Conservation (phyloP, 1,140 invertebrate genomes). For the Drosophila tristis region DNA sequence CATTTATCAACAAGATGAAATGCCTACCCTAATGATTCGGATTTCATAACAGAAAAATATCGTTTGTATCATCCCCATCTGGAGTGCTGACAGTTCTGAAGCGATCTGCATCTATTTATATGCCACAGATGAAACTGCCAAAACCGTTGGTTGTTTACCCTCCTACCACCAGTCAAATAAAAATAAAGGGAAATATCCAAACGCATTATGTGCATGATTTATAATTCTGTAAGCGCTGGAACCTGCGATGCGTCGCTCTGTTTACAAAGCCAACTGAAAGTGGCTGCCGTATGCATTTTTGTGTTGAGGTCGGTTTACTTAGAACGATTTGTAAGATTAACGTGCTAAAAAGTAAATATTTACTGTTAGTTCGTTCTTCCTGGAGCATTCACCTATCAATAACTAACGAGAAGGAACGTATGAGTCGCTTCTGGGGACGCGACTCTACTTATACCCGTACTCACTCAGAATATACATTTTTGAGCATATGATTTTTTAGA, state of each 20-base stretch:
- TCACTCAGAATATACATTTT: no score
- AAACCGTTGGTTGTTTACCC: constrained; percentile 69
- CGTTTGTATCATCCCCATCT: not conserved
- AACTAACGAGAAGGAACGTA: no score
- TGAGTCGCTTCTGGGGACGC: no score
- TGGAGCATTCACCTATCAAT: constrained; percentile 64
- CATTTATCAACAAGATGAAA: constrained; percentile 63
- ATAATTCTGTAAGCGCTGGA: constrained; percentile 52
- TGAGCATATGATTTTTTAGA: no score
- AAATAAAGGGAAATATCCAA: constrained; percentile 25
- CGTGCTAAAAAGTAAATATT: constrained; percentile 82
- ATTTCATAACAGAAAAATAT: constrained; percentile 31
- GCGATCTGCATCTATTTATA: constrained; percentile 71
- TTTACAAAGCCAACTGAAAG: constrained; percentile 74
- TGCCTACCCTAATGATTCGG: constrained; percentile 37
- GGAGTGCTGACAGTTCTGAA: constrained; percentile 72
- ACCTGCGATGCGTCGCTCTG: constrained; percentile 57
- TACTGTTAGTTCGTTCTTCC: constrained; percentile 78
- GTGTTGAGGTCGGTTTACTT: constrained; percentile 64
- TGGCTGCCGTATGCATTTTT: constrained; percentile 47
- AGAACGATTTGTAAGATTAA: constrained; percentile 63
- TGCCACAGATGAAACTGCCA: constrained; percentile 45
- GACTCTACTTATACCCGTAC: no score
- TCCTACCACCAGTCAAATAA: constrained; percentile 66
- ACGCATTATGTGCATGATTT: constrained; percentile 52